Evolutionary conservation across 2,797 vertebrate species (phyloP).

Genomic region (Mormyrus proboscirostris): DNA sequence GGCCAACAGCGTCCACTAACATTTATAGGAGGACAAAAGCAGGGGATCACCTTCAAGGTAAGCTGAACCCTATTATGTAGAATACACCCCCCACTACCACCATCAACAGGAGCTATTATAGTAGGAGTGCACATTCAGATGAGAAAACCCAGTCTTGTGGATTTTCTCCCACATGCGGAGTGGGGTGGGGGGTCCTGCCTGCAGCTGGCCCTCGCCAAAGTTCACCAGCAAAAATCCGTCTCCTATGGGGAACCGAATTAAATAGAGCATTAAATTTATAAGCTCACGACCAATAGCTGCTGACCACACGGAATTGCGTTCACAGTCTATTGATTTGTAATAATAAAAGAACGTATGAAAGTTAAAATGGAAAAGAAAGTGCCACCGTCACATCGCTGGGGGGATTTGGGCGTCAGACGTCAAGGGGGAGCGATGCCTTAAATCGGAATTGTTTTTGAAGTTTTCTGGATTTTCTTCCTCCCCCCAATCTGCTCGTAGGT

Average conservation of each 20-base stretch:
- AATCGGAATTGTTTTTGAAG: neutral
- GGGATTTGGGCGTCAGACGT: neutral
- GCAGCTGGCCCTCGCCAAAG: neutral
- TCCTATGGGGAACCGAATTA: neutral
- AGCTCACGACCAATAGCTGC: conserved; percentile 1
- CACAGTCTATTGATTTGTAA: conserved; percentile 19
- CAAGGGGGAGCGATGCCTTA: neutral
- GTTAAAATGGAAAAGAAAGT: neutral
- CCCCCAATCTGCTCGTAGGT: neutral
- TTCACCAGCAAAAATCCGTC: neutral
- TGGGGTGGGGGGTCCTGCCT: neutral
- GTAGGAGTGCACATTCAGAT: conserved; percentile 32
- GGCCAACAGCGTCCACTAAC: neutral
- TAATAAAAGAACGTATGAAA: conserved; percentile 5
- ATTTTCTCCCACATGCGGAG: neutral
- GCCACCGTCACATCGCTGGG: neutral
- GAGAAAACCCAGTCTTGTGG: conserved; percentile 28
- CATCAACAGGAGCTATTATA: conserved; percentile 18
- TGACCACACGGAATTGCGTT: conserved; percentile 13
- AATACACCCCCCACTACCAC: conserved; percentile 7
- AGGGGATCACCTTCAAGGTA: conserved; percentile 44
- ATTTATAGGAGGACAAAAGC: conserved; percentile 18
- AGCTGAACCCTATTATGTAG: conserved; percentile 26
- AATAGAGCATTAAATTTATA: conserved; percentile 15
- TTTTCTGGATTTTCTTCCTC: neutral